phyloP scores from a whole-genome alignment of 2,113 vertebrate genomes.

The Peromyscus leucopus region DNA sequence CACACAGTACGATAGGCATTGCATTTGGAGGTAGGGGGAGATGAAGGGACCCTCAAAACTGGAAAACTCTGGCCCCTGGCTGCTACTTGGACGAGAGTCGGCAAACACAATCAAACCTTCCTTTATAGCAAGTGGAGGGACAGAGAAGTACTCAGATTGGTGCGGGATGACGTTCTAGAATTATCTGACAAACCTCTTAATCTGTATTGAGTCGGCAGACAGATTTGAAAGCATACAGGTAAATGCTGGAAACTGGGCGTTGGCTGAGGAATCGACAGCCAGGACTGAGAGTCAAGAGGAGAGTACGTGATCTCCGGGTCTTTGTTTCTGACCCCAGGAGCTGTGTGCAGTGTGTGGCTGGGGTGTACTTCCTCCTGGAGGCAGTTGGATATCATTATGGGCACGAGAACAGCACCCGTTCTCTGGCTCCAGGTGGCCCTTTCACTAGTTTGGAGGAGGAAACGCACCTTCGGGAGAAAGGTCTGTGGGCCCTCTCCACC shows the following conservation, averaged over 20 bases:
- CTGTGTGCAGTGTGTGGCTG: background rate
- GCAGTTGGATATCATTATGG: background rate
- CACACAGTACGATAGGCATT: background rate
- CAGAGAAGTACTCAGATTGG: background rate
- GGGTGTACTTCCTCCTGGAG: background rate
- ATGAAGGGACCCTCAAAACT: background rate
- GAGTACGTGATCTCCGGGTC: background rate
- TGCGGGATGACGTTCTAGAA: background rate
- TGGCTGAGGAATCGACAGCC: background rate
- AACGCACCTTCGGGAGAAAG: slow-evolving; percentile 23
- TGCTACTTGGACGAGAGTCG: background rate
- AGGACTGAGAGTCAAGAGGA: background rate
- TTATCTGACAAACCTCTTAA: background rate
- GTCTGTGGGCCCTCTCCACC: background rate
- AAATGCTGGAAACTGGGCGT: slow-evolving; percentile 10
- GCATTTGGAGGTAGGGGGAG: background rate
- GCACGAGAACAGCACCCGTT: background rate
- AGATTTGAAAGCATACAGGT: background rate
- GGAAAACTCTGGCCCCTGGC: background rate
- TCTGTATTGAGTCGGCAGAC: background rate
- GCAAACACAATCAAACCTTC: background rate
- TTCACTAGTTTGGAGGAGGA: slow-evolving; percentile 44
- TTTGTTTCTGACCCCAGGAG: background rate
- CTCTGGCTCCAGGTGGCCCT: slow-evolving; percentile 24
- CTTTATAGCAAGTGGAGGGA: background rate